phyloP scores from a whole-genome alignment of 2,113 vertebrate genomes.

The Tympanuchus pallidicinctus region DNA sequence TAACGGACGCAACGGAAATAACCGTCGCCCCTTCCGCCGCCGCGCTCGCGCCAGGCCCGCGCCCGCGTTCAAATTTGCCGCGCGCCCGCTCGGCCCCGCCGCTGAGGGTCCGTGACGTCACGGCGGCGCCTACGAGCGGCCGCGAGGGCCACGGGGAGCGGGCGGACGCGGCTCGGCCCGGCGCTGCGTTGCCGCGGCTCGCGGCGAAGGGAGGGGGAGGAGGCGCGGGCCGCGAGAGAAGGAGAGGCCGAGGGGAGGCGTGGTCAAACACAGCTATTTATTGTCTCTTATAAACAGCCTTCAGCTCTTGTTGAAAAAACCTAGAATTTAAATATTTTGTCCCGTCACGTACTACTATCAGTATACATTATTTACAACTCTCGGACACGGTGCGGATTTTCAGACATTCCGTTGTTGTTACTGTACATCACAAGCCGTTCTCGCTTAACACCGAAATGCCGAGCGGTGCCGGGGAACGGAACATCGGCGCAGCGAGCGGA shows the following conservation, averaged over 20 bases:
- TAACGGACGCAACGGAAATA: not conserved
- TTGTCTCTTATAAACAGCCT: conserved; percentile 86
- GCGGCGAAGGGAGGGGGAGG: not conserved
- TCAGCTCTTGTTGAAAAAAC: conserved; percentile 73
- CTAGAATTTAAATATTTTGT: conserved; percentile 82
- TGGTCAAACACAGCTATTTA: conserved; percentile 87
- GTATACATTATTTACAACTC: conserved; percentile 87
- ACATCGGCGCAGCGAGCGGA: conserved; percentile 72
- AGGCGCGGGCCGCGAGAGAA: too few species aligned
- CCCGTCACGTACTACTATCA: conserved; percentile 78
- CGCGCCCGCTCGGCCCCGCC: not conserved
- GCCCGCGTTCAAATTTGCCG: conserved; percentile 66
- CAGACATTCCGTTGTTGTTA: conserved; percentile 65
- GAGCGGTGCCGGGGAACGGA: conserved; percentile 45
- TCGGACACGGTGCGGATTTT: conserved; percentile 74
- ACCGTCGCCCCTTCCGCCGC: not conserved
- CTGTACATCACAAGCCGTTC: conserved; percentile 50
- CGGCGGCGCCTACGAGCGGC: not conserved
- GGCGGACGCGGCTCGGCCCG: too few species aligned
- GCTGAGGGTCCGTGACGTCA: not conserved
- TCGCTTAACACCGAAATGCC: conserved; percentile 25
- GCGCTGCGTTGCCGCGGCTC: too few species aligned
- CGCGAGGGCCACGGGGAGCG: too few species aligned
- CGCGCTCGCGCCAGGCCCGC: not conserved
- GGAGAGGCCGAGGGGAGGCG: not conserved